Percentiles rank a stretch among this genome's conserved stretches.
Conservation (phyloP, 2,888 invertebrate genomes). For the Protonemura montana region DNA sequence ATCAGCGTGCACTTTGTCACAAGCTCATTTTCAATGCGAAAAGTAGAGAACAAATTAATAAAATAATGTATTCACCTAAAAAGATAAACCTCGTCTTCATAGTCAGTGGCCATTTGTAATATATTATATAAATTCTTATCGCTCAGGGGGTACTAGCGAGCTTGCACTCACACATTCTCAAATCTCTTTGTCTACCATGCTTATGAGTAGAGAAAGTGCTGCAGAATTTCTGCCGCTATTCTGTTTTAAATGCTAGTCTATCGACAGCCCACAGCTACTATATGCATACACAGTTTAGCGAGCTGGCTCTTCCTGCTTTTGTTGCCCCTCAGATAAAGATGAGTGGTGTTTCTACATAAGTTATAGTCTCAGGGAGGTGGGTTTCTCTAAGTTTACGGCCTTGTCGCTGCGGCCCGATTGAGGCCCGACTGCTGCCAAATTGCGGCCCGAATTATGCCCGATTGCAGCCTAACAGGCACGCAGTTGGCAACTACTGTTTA, state of each 20-base stretch:
- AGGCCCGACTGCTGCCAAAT: background rate
- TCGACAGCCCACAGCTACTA: background rate
- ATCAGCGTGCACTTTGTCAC: background rate
- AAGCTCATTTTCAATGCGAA: background rate
- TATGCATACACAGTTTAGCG: background rate
- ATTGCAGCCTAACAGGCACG: background rate
- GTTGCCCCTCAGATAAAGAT: background rate
- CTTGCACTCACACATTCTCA: background rate
- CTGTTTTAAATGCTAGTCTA: background rate
- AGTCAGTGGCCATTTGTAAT: background rate
- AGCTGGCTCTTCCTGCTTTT: background rate
- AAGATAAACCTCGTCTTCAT: background rate
- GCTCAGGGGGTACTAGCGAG: background rate
- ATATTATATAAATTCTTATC: background rate
- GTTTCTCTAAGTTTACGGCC: background rate
- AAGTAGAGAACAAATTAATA: background rate
- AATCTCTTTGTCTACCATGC: background rate
- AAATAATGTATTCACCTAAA: background rate
- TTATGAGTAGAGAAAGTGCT: background rate
- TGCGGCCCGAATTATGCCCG: background rate
- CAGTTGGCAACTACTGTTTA: background rate
- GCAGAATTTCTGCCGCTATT: background rate
- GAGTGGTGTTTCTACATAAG: constrained; percentile 1
- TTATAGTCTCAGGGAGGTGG: background rate
- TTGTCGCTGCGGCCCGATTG: background rate